Evolutionary conservation across 2,113 vertebrate genomes (phyloP).

Genomic region (Clarias magur): DNA sequence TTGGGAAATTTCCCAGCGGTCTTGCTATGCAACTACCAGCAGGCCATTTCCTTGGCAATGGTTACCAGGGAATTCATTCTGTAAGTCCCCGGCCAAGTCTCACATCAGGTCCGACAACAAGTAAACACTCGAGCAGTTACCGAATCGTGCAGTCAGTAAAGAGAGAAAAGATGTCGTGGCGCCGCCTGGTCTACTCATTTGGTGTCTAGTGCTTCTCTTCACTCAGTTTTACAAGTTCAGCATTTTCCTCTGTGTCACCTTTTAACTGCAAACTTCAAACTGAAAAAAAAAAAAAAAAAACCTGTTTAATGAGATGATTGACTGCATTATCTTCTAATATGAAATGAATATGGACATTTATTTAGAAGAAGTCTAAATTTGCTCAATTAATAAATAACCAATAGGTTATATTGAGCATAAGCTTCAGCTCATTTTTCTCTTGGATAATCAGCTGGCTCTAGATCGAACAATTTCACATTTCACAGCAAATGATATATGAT

Average conservation of each 20-base stretch:
- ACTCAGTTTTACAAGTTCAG: neutral
- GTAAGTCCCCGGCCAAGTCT: constrained; percentile 49
- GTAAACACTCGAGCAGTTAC: constrained; percentile 44
- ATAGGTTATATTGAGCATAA: neutral
- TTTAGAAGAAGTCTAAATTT: neutral
- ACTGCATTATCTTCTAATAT: neutral
- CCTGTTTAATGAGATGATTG: neutral
- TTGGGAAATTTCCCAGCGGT: constrained; percentile 49
- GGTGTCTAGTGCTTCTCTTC: neutral
- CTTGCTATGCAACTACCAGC: constrained; percentile 40
- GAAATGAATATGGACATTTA: neutral
- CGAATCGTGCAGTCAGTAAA: constrained; percentile 27
- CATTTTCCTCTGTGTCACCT: neutral
- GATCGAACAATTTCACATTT: neutral
- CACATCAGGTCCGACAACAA: constrained; percentile 50
- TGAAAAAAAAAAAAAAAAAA: neutral
- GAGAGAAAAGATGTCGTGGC: constrained; percentile 20
- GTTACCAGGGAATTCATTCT: constrained; percentile 50
- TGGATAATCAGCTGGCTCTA: neutral
- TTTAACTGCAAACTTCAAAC: neutral
- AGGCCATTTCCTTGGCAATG: constrained; percentile 53
- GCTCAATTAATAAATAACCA: neutral
- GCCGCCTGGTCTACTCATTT: constrained; percentile 21
- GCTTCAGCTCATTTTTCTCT: neutral
- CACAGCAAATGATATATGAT: neutral